Conservation (phyloP, 2,113 vertebrate genomes). For the Vanacampus margaritifer region DNA sequence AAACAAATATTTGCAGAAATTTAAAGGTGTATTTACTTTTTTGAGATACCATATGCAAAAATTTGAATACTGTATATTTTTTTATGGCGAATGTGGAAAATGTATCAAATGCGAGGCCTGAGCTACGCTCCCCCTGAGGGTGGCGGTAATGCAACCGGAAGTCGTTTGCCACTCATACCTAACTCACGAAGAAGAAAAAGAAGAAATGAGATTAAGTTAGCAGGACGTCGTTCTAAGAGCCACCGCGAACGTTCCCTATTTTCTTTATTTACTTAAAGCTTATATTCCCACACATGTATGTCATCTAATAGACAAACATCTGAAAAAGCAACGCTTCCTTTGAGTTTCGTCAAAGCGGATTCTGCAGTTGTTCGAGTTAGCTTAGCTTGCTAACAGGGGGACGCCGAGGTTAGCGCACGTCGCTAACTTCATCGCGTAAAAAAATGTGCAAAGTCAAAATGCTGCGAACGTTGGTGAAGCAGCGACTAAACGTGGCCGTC, state of each 20-base stretch:
- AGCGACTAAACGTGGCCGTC: neutral
- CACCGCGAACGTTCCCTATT: neutral
- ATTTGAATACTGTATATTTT: neutral
- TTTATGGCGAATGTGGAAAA: neutral
- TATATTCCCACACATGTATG: neutral
- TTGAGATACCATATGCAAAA: no score
- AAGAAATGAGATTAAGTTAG: neutral
- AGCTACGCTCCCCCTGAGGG: neutral
- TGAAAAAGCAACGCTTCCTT: neutral
- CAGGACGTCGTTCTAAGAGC: neutral
- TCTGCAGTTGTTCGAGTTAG: neutral
- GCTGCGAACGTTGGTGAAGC: conserved; percentile 1
- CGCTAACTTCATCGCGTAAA: neutral
- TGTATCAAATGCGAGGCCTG: neutral
- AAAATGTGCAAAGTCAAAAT: conserved; percentile 4
- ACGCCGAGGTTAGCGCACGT: neutral
- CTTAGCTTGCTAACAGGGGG: neutral
- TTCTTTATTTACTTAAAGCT: neutral
- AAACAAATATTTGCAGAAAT: no score
- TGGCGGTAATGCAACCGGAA: neutral
- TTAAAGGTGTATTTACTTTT: no score
- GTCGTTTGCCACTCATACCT: neutral
- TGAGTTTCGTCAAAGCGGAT: neutral
- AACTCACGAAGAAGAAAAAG: neutral
- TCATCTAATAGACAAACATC: neutral